These are phyloP conservation scores for Esperia sulphurella DNA, from an alignment of 2,888 invertebrate genomes.

Conservation along the genomic window DNA sequence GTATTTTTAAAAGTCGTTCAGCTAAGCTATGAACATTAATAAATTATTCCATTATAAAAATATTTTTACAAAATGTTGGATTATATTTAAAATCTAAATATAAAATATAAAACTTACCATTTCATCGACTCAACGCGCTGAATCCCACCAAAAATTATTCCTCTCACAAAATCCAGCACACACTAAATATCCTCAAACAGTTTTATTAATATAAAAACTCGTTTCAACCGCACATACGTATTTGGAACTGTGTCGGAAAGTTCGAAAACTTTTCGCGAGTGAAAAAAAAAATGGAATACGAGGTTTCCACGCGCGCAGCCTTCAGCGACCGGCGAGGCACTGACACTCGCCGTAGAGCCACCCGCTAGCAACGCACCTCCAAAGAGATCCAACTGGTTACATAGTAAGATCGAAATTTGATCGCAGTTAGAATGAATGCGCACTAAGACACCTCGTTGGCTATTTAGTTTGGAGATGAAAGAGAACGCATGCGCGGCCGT, in stretches of 20 bases:
- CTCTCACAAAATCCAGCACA: slow-evolving; percentile 7
- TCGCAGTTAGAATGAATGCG: slow-evolving; percentile 61
- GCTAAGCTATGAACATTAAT: too few species aligned
- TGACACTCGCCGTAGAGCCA: slow-evolving; percentile 32
- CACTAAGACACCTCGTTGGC: slow-evolving; percentile 64
- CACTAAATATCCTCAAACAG: background rate
- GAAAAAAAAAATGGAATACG: slow-evolving; percentile 20
- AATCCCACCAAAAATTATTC: background rate
- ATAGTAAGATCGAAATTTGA: slow-evolving; percentile 76
- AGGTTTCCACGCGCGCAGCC: slow-evolving; percentile 38
- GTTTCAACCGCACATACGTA: slow-evolving; percentile 11
- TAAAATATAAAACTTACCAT: slow-evolving; percentile 1
- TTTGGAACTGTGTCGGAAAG: slow-evolving; percentile 18
- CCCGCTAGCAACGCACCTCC: slow-evolving; percentile 35
- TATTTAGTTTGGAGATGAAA: slow-evolving; percentile 49
- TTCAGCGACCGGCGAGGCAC: slow-evolving; percentile 47
- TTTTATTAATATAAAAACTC: background rate
- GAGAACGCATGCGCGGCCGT: slow-evolving; percentile 61
- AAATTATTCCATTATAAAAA: too few species aligned
- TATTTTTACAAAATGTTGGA: too few species aligned
- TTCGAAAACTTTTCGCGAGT: slow-evolving; percentile 54
- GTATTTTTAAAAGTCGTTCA: too few species aligned
- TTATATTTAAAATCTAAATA: background rate
- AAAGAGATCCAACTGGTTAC: slow-evolving; percentile 66
- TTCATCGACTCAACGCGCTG: background rate